A percentile compares a stretch with the other conserved stretches of the same genome.
These are phyloP conservation scores for Aradus depressus DNA, from an alignment of 2,888 invertebrate genomes.

Conservation along the genomic window DNA sequence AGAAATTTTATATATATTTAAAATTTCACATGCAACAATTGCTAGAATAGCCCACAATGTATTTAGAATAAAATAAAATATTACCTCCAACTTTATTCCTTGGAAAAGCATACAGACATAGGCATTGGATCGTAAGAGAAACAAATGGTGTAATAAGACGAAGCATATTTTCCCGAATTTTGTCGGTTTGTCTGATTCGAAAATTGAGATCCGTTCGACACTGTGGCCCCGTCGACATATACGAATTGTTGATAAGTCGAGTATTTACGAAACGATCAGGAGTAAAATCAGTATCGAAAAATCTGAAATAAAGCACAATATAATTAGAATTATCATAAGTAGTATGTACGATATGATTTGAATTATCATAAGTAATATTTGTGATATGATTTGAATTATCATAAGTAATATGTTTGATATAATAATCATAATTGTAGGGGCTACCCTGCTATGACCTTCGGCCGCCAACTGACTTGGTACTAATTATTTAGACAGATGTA, in stretches of 20 bases:
- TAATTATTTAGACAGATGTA: too few relatives aligned
- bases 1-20: background rate
- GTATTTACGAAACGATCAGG: conserved; percentile 19
- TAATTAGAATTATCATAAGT: too few relatives aligned
- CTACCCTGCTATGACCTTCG: too few relatives aligned
- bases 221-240: conserved; percentile 8
- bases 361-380: too few relatives aligned
- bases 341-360: too few relatives aligned
- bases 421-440: too few relatives aligned
- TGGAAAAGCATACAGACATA: conserved; percentile 16
- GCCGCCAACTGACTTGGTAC: too few relatives aligned
- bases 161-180: conserved; percentile 22
- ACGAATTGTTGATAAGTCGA: conserved; percentile 14
- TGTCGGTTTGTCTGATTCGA: conserved; percentile 17
- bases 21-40: background rate
- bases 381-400: too few relatives aligned
- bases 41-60: background rate
- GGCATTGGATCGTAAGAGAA: conserved; percentile 10
- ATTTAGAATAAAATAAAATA: background rate
- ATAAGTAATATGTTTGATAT: too few relatives aligned
- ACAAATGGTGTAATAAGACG: conserved; percentile 19
- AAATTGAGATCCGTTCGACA: conserved; percentile 23
- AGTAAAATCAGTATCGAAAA: conserved; percentile 22
- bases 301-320: conserved; percentile 11
- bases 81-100: conserved; percentile 22